Base-by-base conservation (phyloP, 2,797 vertebrate species). In the Lagorchestes hirsutus region DNA sequence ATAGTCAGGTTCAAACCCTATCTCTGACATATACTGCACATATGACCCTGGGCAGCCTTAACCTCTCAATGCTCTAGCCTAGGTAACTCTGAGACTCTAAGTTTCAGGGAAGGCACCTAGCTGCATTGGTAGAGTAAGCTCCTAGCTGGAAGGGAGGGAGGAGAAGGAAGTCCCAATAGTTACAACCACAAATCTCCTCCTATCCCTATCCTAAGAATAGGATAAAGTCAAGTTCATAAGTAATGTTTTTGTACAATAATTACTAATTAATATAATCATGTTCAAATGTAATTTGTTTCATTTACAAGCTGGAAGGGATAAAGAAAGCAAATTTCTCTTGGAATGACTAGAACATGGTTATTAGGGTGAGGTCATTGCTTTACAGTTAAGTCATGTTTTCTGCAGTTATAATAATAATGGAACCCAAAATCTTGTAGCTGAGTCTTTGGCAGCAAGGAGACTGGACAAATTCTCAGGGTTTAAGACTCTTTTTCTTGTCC, bases 221-320 rank as follows among this genome's bases (percentile, higher is more conserved):
- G 97, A 96, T 98, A 96, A 98, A 96, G 91, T 93, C 96, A 96
- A 97, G 98, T 94, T 96, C 97, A 98, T 97, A 98, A 98, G 97
- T 97, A 92, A 96, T 96, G 93, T 98, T 98, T 98, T 97, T 97
- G 58, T 97, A 97, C 97, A 96, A 97, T 98, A 97, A 96, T 98
- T 98, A 92, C 98, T 98, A 98, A 98, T 98, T 98, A 98, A 97
- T 97, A 96, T 98, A 98, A 98, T 98, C 98, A 98, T 98, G 98
- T 97, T 94, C 98, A 97, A 95, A 91, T 98, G 98, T 98, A 97
- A 98, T 98, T 98, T 98, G 97, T 96, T 98, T 98, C 98, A 98
- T 98, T 98, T 98, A 98, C 98, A 96, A 98, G 91, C 97, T 98
- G 98, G 98, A 98, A 98, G 95, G 92, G 95, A 96, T 50, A 93